These are phyloP conservation scores for Vulpes lagopus DNA, from an alignment of 2,113 vertebrate species.

Conservation along the genomic window DNA sequence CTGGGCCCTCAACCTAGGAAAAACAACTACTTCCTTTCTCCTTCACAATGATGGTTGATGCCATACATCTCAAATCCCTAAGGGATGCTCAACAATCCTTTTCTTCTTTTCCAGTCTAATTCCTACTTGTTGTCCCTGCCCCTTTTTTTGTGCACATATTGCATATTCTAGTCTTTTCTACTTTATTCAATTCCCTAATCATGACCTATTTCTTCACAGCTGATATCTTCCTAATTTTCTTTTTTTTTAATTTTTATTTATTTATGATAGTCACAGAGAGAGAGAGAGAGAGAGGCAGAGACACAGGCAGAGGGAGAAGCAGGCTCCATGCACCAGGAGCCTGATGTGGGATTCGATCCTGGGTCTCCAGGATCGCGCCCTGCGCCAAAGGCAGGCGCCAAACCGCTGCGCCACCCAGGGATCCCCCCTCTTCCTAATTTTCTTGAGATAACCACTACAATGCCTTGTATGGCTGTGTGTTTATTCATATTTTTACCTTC, in stretches of 20 bases:
- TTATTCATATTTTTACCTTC: not conserved
- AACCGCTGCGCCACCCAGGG: no score
- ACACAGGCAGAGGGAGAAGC: no score
- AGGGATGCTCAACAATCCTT: not conserved
- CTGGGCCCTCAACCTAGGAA: not conserved
- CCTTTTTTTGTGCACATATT: not conserved
- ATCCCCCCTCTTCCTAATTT: not conserved
- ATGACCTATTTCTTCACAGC: not conserved
- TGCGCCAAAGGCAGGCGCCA: no score
- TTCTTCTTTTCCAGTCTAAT: not conserved
- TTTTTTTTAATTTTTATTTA: not conserved
- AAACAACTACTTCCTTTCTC: not conserved
- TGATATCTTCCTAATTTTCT: not conserved
- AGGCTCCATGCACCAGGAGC: no score
- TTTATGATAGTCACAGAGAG: no score
- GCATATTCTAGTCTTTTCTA: not conserved
- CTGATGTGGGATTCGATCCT: no score
- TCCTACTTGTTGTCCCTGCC: not conserved
- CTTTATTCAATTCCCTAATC: not conserved
- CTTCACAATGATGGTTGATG: not conserved
- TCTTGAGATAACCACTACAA: not conserved
- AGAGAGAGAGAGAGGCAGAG: no score
- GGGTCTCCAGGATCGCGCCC: no score
- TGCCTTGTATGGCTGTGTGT: not conserved
- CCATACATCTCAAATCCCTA: not conserved